A percentile compares a stretch with the other conserved stretches of the same genome.
Evolutionary conservation across 2,113 vertebrate species (phyloP).

Genomic region (Sporophila hypoxantha): DNA sequence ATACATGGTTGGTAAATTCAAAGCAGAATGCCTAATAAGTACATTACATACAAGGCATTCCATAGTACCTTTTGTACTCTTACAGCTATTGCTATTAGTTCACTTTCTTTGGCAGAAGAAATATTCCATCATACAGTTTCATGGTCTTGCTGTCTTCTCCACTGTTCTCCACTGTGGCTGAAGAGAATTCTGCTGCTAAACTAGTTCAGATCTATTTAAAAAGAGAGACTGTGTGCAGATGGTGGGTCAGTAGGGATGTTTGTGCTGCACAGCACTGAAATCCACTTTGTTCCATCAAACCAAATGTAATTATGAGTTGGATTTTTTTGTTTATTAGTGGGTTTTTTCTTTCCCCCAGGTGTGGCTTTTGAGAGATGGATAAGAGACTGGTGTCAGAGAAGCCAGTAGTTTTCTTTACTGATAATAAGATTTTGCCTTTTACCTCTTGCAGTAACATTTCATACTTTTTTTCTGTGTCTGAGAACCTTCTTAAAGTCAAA

Average conservation of each 20-base stretch:
- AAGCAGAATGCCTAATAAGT: neutral
- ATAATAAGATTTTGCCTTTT: neutral
- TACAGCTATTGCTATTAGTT: neutral
- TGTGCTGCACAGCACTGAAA: neutral
- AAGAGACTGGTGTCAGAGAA: neutral
- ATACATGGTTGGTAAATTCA: neutral
- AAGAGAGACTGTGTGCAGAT: neutral
- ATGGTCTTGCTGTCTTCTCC: neutral
- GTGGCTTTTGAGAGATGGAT: neutral
- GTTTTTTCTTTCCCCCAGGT: accelerated
- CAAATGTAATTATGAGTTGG: neutral
- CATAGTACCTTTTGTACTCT: neutral
- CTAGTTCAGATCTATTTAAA: neutral
- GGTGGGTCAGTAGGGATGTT: neutral
- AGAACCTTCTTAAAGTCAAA: neutral
- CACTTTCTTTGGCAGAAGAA: neutral
- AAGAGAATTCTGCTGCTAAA: neutral
- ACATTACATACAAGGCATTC: neutral
- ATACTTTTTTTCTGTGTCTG: neutral
- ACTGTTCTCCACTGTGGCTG: neutral
- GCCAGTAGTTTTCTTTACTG: neutral
- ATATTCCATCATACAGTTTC: neutral
- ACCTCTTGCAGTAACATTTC: neutral
- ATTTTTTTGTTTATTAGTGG: neutral
- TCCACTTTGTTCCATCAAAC: neutral